Evolutionary conservation across 1,140 invertebrate species (phyloP).

Genomic region (Dinothrombium tinctorium): DNA sequence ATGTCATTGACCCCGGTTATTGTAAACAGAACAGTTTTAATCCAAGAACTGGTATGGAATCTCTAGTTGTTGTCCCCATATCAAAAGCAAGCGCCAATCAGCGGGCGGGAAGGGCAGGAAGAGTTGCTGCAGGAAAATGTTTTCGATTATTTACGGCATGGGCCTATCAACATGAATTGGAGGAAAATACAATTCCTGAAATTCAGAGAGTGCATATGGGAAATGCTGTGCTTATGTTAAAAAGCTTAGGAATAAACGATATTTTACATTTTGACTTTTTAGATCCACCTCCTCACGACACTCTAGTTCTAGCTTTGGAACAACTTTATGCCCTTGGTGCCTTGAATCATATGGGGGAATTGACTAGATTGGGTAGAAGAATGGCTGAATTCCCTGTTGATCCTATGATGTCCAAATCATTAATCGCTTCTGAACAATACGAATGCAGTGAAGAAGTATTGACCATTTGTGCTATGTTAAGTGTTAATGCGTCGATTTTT

Average conservation of each 20-base stretch:
- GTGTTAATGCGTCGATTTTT: conserved; percentile 87
- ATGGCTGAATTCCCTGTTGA: conserved; percentile 99
- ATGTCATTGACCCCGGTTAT: conserved; percentile 98
- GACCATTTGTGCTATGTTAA: conserved; percentile 96
- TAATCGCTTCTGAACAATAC: conserved; percentile 97
- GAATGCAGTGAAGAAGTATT: conserved; percentile 95
- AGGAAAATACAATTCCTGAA: conserved; percentile 94
- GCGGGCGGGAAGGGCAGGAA: conserved; percentile 74
- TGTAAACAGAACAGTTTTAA: conserved; percentile 99
- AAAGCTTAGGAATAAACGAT: conserved; percentile 99
- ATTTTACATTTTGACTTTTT: conserved; percentile 99
- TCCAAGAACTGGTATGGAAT: conserved; percentile 98
- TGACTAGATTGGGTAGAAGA: conserved; percentile 72
- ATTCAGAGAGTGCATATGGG: conserved; percentile 96
- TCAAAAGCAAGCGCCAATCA: conserved; percentile 95
- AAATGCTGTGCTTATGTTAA: conserved; percentile 76
- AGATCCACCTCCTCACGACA: conserved; percentile 69
- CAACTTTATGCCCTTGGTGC: conserved; percentile 90
- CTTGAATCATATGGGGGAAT: conserved; percentile 80
- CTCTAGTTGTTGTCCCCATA: conserved; percentile 92
- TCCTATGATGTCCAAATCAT: conserved; percentile 93
- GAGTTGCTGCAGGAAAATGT: conserved; percentile 90
- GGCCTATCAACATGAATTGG: conserved; percentile 94
- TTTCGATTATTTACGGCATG: conserved; percentile 96
- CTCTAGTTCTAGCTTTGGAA: conserved; percentile 88